phyloP scores from a whole-genome alignment of 2,113 vertebrate genomes.

The Macaca mulatta region DNA sequence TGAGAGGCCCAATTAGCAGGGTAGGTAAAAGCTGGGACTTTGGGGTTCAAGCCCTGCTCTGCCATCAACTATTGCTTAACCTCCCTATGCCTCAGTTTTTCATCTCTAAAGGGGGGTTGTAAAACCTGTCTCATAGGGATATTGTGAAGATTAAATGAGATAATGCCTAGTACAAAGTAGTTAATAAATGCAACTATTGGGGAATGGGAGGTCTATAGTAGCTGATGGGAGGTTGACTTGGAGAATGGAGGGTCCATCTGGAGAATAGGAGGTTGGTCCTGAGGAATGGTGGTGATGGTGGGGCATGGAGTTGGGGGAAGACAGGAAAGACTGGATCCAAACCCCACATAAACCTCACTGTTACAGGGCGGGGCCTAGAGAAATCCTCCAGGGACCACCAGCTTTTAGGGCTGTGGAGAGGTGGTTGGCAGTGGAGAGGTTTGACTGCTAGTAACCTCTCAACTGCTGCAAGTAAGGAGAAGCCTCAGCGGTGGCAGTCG shows the following conservation, averaged over 20 bases:
- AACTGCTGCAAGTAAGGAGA: background rate
- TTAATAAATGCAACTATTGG: background rate
- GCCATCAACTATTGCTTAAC: background rate
- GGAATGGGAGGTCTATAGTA: background rate
- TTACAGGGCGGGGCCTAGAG: background rate
- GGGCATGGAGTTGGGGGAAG: background rate
- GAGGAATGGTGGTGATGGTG: background rate
- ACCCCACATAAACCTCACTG: background rate
- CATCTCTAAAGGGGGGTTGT: background rate
- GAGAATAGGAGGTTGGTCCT: background rate
- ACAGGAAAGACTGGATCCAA: background rate
- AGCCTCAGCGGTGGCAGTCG: background rate
- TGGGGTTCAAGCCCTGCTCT: background rate
- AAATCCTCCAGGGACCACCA: background rate
- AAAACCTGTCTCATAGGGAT: background rate
- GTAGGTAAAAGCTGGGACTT: background rate
- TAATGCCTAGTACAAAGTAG: background rate
- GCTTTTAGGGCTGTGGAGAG: background rate
- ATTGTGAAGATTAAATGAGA: background rate
- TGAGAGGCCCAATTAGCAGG: background rate
- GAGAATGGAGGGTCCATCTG: background rate
- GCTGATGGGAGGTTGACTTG: background rate
- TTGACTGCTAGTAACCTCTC: constrained; percentile 56
- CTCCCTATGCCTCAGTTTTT: background rate
- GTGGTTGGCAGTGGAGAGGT: background rate